Evolutionary conservation across 2,113 vertebrate species (phyloP).

Genomic region (Morone chrysops): DNA sequence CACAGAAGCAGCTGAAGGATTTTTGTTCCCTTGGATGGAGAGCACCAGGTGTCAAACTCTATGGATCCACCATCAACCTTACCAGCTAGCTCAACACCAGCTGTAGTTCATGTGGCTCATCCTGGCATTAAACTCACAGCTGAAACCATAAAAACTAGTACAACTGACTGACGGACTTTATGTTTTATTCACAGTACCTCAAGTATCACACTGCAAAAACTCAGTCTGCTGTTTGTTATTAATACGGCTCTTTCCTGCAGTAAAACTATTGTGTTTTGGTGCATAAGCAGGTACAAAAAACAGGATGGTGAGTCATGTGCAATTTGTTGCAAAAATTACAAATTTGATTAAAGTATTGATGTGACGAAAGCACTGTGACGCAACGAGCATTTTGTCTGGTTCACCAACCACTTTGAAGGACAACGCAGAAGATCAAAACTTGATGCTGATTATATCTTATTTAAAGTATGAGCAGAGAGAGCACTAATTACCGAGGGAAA

Average conservation of each 20-base stretch:
- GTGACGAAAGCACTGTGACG: not conserved
- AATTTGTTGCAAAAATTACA: slow-evolving; percentile 3
- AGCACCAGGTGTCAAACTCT: slow-evolving; percentile 65
- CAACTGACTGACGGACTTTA: slow-evolving; percentile 42
- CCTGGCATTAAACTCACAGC: slow-evolving; percentile 55
- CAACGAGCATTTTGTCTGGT: slow-evolving; percentile 8
- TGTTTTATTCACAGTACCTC: not conserved
- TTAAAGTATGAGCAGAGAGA: slow-evolving; percentile 8
- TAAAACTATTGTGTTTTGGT: not conserved
- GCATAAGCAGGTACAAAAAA: not conserved
- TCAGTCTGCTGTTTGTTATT: slow-evolving; percentile 32
- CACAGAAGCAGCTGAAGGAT: slow-evolving; percentile 67
- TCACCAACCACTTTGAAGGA: not conserved
- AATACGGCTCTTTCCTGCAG: not conserved
- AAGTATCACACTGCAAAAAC: slow-evolving; percentile 5
- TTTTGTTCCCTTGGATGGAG: slow-evolving; percentile 59
- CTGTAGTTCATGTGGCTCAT: slow-evolving; percentile 47
- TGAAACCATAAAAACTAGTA: slow-evolving; percentile 58
- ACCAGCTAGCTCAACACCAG: slow-evolving; percentile 45
- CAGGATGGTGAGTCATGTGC: not conserved
- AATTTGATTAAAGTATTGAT: slow-evolving; percentile 3
- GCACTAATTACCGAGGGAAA: slow-evolving; percentile 12
- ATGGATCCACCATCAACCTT: slow-evolving; percentile 22
- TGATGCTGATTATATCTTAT: slow-evolving; percentile 3
- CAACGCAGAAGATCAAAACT: slow-evolving; percentile 3